phyloP scores from a whole-genome alignment of 2,113 vertebrate species.

The Gobio gobio region DNA sequence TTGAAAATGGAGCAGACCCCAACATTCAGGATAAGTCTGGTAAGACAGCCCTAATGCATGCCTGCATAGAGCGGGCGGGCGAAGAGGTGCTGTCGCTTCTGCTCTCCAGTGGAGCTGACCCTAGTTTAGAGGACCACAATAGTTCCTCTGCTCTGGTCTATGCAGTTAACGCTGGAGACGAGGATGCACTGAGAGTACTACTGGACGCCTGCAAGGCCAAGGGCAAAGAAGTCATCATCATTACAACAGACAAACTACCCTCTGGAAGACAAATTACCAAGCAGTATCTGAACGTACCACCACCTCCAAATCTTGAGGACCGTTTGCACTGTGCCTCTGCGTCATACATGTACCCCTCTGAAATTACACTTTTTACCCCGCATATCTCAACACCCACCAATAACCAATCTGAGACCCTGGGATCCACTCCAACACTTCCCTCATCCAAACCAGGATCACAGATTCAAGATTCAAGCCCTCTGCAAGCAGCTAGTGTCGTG shows the following conservation, averaged over 20 bases:
- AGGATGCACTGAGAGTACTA: conserved; percentile 81
- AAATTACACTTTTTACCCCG: conserved; percentile 72
- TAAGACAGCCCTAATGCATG: conserved; percentile 90
- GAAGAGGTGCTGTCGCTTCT: conserved; percentile 84
- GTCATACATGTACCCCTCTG: conserved; percentile 73
- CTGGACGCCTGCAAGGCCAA: conserved; percentile 84
- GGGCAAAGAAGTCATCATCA: conserved; percentile 94
- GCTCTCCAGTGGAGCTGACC: conserved; percentile 82
- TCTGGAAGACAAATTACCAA: conserved; percentile 83
- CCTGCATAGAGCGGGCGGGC: conserved; percentile 83
- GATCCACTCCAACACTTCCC: conserved; percentile 34
- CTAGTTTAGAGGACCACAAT: conserved; percentile 87
- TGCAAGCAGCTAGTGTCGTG: conserved; percentile 58
- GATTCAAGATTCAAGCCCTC: conserved; percentile 61
- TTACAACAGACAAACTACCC: conserved; percentile 81
- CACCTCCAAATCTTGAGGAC: conserved; percentile 75
- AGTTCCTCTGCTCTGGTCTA: conserved; percentile 86
- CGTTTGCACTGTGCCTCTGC: conserved; percentile 61
- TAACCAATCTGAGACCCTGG: conserved; percentile 71
- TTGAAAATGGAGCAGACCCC: conserved; percentile 89
- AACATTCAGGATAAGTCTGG: conserved; percentile 94
- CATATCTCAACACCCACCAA: conserved; percentile 56
- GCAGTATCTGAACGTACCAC: conserved; percentile 87
- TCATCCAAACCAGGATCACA: conserved; percentile 70
- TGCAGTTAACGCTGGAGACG: conserved; percentile 85